A percentile compares a stretch with the other conserved stretches of the same genome.
Evolutionary conservation across 2,113 vertebrate species (phyloP).

Genomic region (Perognathus longimembris): DNA sequence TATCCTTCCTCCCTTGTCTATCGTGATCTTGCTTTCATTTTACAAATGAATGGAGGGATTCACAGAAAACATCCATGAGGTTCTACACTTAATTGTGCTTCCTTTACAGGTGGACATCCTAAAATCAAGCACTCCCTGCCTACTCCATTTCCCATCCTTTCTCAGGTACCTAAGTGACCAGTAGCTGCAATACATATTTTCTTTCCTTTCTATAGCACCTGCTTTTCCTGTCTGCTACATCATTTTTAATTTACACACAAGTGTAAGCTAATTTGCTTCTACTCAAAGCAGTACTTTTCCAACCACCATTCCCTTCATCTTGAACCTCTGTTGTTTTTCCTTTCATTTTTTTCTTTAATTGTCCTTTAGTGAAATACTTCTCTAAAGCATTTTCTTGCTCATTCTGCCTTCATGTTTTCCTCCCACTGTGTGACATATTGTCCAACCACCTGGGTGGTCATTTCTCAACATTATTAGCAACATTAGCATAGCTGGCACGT

Average conservation of each 20-base stretch:
- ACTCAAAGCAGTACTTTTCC: not conserved
- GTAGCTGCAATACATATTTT: not conserved
- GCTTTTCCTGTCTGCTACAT: not conserved
- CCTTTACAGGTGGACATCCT: not conserved
- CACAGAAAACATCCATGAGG: not conserved
- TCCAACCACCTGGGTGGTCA: not conserved
- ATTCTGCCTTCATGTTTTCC: not conserved
- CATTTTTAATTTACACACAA: not conserved
- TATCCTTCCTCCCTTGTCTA: not conserved
- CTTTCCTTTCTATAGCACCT: not conserved
- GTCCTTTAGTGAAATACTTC: not conserved
- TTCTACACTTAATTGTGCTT: not conserved
- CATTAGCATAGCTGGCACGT: not conserved
- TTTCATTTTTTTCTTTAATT: too few species aligned
- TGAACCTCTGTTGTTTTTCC: not conserved
- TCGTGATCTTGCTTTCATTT: not conserved
- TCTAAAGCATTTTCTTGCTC: not conserved
- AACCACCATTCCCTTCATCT: not conserved
- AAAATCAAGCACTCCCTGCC: not conserved
- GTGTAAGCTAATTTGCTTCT: not conserved
- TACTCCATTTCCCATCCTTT: accelerated
- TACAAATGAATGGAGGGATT: not conserved
- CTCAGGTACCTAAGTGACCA: not conserved
- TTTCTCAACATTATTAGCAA: not conserved
- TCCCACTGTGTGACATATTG: not conserved